Evolutionary conservation across 2,797 vertebrate genomes (phyloP).

Genomic region (Chlorospingus semifuscus): DNA sequence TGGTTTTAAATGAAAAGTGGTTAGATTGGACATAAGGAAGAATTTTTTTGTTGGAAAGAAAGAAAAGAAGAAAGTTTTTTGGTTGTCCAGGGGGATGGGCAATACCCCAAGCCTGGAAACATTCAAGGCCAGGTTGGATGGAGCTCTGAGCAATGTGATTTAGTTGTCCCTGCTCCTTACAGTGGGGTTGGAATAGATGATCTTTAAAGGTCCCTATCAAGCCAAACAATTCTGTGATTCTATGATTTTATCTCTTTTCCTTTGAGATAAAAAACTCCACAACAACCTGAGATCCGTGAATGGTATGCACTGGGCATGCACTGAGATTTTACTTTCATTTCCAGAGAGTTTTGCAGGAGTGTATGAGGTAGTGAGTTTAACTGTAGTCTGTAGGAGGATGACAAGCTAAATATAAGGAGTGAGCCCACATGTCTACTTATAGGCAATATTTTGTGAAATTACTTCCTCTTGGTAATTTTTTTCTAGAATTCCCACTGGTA

Average conservation of each 20-base stretch:
- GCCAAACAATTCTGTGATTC: not conserved
- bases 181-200: not conserved
- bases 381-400: not conserved
- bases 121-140: not conserved
- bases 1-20: not conserved
- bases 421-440: not conserved
- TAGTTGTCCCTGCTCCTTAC: not conserved
- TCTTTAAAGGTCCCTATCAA: not conserved
- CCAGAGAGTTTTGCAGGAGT: not conserved
- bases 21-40: not conserved
- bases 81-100: not conserved
- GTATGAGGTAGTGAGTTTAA: not conserved
- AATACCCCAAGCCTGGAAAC: not conserved
- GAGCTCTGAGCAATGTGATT: rapidly evolving
- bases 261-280: not conserved
- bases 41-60: not conserved
- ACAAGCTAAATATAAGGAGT: not conserved
- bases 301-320: not conserved
- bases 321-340: not conserved
- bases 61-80: not conserved
- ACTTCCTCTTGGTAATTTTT: not conserved
- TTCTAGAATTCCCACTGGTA: not conserved
- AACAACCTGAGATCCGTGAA: not conserved
- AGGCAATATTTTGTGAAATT: not conserved
- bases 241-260: not conserved